Evolutionary conservation across 2,113 vertebrate species (phyloP).

Genomic region (Vireo altiloquus): DNA sequence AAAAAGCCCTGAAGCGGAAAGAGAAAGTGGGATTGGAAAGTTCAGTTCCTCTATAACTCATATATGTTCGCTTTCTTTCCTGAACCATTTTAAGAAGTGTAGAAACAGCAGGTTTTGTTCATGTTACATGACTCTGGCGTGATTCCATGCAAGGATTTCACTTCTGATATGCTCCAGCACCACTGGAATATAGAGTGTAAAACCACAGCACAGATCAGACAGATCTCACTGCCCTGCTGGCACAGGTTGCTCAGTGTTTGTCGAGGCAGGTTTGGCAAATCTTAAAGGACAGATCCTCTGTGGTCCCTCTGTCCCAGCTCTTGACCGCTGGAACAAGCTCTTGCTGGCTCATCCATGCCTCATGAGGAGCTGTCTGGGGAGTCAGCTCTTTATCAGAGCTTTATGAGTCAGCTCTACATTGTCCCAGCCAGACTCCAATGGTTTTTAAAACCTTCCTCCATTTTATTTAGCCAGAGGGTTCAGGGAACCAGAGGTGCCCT

Average conservation of each 20-base stretch:
- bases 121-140: neutral
- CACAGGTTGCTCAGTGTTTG: neutral
- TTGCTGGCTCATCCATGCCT: neutral
- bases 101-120: neutral
- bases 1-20: neutral
- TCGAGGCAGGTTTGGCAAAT: neutral
- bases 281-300: neutral
- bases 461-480: neutral
- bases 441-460: neutral
- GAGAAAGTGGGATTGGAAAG: neutral
- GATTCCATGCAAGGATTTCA: neutral
- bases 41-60: neutral
- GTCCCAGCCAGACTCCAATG: neutral
- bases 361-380: neutral
- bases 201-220: neutral
- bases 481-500: neutral
- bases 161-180: neutral
- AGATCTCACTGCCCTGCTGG: neutral
- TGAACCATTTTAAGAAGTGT: neutral
- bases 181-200: neutral
- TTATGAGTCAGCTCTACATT: neutral
- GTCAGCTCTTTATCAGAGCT: neutral
- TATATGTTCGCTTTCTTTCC: neutral
- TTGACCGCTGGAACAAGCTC: neutral
- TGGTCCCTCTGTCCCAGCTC: neutral